Evolutionary conservation across 2,888 invertebrate genomes (phyloP).

Genomic region (Chymomyza fuscimana): DNA sequence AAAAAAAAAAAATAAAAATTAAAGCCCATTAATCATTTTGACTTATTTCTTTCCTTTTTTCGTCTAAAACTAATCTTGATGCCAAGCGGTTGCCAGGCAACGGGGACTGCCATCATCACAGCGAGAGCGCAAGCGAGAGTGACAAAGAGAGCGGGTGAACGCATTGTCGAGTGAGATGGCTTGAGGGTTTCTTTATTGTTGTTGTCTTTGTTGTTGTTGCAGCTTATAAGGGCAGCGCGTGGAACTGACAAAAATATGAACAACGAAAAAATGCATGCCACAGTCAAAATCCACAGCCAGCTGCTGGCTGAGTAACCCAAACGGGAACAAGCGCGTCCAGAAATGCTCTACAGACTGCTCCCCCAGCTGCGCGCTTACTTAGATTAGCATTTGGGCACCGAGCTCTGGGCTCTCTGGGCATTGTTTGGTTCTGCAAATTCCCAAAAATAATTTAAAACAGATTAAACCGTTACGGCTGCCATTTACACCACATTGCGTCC

Average conservation of each 20-base stretch:
- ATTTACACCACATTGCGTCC: slow-evolving; percentile 71
- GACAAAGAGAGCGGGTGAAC: slow-evolving; percentile 14
- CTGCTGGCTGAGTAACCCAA: slow-evolving; percentile 9
- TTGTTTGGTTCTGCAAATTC: slow-evolving; percentile 49
- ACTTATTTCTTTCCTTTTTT: slow-evolving; percentile 77
- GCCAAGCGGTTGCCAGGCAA: slow-evolving; percentile 69
- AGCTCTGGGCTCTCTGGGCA: slow-evolving; percentile 14
- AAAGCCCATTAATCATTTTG: slow-evolving; percentile 78
- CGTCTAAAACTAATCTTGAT: slow-evolving; percentile 78
- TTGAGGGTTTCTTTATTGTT: slow-evolving; percentile 25
- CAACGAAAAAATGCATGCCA: slow-evolving; percentile 42
- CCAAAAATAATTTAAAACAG: slow-evolving; percentile 78
- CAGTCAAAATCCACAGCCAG: slow-evolving; percentile 14
- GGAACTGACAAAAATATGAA: slow-evolving; percentile 51
- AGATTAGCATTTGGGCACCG: slow-evolving; percentile 44
- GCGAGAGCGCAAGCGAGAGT: slow-evolving; percentile 14
- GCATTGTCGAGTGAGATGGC: slow-evolving; percentile 29
- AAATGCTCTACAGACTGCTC: no score
- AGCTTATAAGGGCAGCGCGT: slow-evolving; percentile 64
- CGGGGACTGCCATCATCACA: slow-evolving; percentile 36
- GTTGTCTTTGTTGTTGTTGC: slow-evolving; percentile 28
- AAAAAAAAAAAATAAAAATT: slow-evolving; percentile 56
- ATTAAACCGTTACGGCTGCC: slow-evolving; percentile 78
- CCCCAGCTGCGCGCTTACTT: background rate
- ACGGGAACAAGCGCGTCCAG: slow-evolving; percentile 18